These are phyloP conservation scores for Puma concolor DNA, from an alignment of 2,113 vertebrate species.

Conservation along the genomic window DNA sequence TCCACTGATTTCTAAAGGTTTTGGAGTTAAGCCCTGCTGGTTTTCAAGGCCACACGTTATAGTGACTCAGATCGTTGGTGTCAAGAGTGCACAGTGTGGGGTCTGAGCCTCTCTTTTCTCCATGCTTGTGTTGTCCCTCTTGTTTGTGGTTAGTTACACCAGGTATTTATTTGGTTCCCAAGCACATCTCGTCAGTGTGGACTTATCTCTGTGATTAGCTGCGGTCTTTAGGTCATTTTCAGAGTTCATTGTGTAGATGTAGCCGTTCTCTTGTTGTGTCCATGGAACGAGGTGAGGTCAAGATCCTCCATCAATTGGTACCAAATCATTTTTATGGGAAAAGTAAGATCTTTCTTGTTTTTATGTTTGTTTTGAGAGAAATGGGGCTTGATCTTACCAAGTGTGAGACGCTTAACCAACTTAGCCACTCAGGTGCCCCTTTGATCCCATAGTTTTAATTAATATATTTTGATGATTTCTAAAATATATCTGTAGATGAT, in stretches of 20 bases:
- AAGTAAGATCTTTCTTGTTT: neutral
- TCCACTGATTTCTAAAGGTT: neutral
- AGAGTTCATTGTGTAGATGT: neutral
- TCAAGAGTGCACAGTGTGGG: neutral
- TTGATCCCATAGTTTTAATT: neutral
- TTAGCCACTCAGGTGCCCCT: too few species aligned
- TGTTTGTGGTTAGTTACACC: neutral
- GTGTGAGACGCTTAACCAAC: too few species aligned
- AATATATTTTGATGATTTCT: neutral
- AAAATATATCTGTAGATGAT: neutral
- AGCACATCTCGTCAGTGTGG: neutral
- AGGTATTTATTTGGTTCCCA: neutral
- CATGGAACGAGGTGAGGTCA: neutral
- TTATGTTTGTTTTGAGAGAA: too few species aligned
- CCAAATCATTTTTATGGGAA: neutral
- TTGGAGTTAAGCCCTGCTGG: neutral
- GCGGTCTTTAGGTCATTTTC: neutral
- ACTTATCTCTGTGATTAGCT: neutral
- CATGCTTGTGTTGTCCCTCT: neutral
- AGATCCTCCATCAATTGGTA: neutral
- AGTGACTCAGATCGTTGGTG: neutral
- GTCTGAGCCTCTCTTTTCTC: neutral
- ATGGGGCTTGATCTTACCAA: too few species aligned
- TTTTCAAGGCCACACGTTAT: neutral
- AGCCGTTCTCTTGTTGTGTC: neutral